Conservation (phyloP, 37 sponge, comb jelly and placozoan species). For the Eunapius fragilis region DNA sequence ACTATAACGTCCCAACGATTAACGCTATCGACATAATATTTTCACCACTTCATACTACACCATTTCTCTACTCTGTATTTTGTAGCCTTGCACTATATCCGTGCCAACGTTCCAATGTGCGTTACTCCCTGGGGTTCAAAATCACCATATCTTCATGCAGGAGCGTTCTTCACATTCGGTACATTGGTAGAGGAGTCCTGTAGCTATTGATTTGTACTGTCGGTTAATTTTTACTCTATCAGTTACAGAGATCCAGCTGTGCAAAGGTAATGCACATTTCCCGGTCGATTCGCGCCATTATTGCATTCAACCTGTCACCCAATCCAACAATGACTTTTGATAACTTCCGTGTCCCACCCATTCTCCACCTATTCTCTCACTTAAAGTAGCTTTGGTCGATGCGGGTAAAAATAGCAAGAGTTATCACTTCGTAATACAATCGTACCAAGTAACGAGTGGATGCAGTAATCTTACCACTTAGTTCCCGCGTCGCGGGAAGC, state of each 20-base stretch:
- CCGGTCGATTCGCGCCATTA: not conserved
- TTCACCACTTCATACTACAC: not conserved
- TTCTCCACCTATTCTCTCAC: not conserved
- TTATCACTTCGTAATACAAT: not conserved
- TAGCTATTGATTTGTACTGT: not conserved
- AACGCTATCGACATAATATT: not conserved
- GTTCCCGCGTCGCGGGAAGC: not conserved
- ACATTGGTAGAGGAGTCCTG: not conserved
- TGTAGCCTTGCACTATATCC: not conserved
- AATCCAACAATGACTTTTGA: not conserved
- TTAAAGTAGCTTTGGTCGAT: not conserved
- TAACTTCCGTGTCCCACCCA: not conserved
- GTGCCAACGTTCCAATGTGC: not conserved
- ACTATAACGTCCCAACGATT: not conserved
- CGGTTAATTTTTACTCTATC: not conserved
- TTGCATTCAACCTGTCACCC: not conserved
- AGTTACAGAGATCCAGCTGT: not conserved
- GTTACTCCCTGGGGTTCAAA: not conserved
- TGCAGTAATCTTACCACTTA: not conserved
- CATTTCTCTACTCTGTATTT: not conserved
- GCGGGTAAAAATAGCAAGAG: no score
- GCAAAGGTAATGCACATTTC: not conserved
- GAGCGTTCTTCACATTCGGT: not conserved
- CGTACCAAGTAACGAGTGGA: not conserved
- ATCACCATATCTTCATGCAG: not conserved